phyloP scores from a whole-genome alignment of 2,113 vertebrate genomes.

The Bombycilla garrulus region DNA sequence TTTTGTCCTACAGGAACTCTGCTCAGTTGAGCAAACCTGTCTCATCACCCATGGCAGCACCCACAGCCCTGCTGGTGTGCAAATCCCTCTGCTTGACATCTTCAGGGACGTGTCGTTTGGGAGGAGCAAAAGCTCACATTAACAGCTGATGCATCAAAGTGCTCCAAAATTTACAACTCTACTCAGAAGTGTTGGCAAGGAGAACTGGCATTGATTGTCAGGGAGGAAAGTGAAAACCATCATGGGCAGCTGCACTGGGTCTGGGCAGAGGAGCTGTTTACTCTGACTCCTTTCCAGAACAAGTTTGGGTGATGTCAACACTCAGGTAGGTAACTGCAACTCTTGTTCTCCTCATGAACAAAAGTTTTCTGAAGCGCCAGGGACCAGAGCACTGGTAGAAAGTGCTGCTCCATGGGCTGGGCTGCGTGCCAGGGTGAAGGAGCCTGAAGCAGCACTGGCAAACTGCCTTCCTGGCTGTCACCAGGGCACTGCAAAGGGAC shows the following conservation, averaged over 20 bases:
- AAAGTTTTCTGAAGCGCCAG: background rate
- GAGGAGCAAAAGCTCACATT: background rate
- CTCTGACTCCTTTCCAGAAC: background rate
- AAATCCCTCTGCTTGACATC: background rate
- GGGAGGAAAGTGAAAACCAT: background rate
- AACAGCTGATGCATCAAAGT: background rate
- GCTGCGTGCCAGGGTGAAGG: accelerated
- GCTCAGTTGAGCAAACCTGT: background rate
- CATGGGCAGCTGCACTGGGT: background rate
- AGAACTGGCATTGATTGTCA: background rate
- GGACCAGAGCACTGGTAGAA: background rate
- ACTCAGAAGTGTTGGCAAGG: background rate
- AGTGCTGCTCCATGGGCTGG: background rate
- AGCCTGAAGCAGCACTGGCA: background rate
- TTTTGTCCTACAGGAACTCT: background rate
- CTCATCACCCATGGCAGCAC: background rate
- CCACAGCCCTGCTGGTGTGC: background rate
- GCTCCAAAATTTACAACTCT: background rate
- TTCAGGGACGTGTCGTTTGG: background rate
- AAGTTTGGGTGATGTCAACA: background rate
- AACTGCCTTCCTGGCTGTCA: background rate
- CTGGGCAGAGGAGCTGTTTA: background rate
- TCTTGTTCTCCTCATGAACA: background rate
- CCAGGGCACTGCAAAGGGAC: background rate
- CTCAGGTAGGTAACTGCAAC: background rate